Evolutionary conservation across 2,888 invertebrate species (phyloP).

Genomic region (Anaspis maculata): DNA sequence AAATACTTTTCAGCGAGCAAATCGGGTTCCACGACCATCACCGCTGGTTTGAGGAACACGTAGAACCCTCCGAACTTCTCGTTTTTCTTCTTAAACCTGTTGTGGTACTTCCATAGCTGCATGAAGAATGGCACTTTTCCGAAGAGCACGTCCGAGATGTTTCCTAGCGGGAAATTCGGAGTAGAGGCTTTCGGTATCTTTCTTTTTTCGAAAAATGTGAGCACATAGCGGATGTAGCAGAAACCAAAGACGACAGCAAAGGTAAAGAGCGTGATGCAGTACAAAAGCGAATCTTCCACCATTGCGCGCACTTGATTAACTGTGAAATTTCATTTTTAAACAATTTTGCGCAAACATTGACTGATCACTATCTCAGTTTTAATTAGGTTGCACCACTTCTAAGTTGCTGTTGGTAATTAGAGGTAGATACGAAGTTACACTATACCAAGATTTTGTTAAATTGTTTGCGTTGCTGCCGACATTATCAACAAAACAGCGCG

Average conservation of each 20-base stretch:
- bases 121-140: conserved; percentile 16
- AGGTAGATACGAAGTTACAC: too few species aligned
- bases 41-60: conserved; percentile 20
- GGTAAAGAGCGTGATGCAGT: conserved; percentile 10
- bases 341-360: too few species aligned
- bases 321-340: too few species aligned
- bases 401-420: too few species aligned
- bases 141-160: conserved; percentile 20
- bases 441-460: too few species aligned
- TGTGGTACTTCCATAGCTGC: conserved; percentile 22
- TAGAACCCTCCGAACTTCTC: conserved; percentile 21
- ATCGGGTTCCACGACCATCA: conserved; percentile 15
- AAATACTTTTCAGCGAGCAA: conserved; percentile 8
- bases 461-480: too few species aligned
- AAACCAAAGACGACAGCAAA: conserved; percentile 8
- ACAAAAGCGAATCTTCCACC: conserved; percentile 11
- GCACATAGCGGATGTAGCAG: conserved; percentile 8
- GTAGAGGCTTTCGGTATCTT: conserved; percentile 11
- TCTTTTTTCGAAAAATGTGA: conserved; percentile 11
- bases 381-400: too few species aligned
- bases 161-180: conserved; percentile 23
- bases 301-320: too few species aligned
- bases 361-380: too few species aligned
- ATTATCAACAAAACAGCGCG: too few species aligned
- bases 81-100: conserved; percentile 20